These are phyloP conservation scores for Delia radicum DNA, from an alignment of 1,140 invertebrate species.

Conservation along the genomic window DNA sequence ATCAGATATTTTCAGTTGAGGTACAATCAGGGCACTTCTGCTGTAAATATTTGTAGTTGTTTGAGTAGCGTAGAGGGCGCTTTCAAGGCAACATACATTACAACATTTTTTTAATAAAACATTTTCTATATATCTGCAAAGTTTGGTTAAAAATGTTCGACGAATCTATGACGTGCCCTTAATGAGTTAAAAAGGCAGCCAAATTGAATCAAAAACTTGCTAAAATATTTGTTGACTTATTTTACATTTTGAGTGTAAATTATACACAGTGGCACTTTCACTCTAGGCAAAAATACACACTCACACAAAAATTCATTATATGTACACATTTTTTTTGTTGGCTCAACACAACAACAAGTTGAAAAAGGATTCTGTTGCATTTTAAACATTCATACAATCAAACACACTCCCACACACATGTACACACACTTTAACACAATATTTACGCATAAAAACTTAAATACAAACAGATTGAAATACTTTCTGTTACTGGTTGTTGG, in stretches of 20 bases:
- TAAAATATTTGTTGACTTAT: not conserved
- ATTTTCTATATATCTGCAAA: too few species aligned
- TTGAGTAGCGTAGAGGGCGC: too few species aligned
- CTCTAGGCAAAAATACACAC: not conserved
- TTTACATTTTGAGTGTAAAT: not conserved
- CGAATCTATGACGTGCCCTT: too few species aligned
- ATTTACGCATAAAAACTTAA: conserved; percentile 2
- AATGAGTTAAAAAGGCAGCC: too few species aligned
- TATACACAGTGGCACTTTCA: not conserved
- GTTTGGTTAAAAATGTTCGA: too few species aligned
- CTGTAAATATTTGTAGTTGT: too few species aligned
- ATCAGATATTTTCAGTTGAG: too few species aligned
- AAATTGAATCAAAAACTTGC: not conserved
- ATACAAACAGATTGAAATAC: conserved; percentile 1
- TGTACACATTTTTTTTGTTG: not conserved
- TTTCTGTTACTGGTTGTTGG: not conserved
- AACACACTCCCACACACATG: not conserved
- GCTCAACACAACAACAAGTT: not conserved
- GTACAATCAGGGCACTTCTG: too few species aligned
- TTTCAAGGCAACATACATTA: too few species aligned
- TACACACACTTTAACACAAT: not conserved
- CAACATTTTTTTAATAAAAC: too few species aligned
- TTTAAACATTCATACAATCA: not conserved
- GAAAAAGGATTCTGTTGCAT: conserved; percentile 1
- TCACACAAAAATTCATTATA: too few species aligned